These are phyloP conservation scores for Nemapogon koenigi DNA, from an alignment of 2,888 invertebrate genomes.

Conservation along the genomic window DNA sequence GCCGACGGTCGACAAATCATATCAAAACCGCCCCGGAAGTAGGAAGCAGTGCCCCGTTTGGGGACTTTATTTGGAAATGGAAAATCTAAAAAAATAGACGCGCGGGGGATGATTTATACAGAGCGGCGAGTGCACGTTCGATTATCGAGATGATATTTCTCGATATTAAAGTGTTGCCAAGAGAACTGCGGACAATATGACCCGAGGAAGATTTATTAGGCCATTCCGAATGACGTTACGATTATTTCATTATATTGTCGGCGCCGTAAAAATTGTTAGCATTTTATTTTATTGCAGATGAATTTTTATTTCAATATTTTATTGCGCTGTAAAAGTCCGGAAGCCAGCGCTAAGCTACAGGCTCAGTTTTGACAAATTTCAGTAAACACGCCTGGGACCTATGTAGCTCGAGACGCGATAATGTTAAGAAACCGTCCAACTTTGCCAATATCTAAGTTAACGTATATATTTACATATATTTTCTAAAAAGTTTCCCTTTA, in stretches of 20 bases:
- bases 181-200: conserved; percentile 63
- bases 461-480: too few relatives aligned
- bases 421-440: too few relatives aligned
- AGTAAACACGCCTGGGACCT: too few relatives aligned
- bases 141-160: conserved; percentile 63
- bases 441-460: too few relatives aligned
- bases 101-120: conserved; percentile 56
- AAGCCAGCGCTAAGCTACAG: too few relatives aligned
- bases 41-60: conserved; percentile 58
- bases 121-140: conserved; percentile 49
- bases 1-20: conserved; percentile 62
- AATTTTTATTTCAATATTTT: conserved; percentile 62
- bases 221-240: conserved; percentile 60
- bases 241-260: conserved; percentile 64
- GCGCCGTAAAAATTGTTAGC: conserved; percentile 62
- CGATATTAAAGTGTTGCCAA: conserved; percentile 64
- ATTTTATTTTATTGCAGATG: conserved; percentile 56
- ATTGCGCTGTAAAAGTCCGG: conserved; percentile 49
- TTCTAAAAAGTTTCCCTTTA: too few relatives aligned
- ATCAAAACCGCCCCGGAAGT: conserved; percentile 61
- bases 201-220: conserved; percentile 61
- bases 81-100: conserved; percentile 64
- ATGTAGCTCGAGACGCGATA: too few relatives aligned
- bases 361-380: too few relatives aligned
- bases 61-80: conserved; percentile 65